Conservation (phyloP, 2,797 vertebrate genomes). For the Cyprinodon diabolis region DNA sequence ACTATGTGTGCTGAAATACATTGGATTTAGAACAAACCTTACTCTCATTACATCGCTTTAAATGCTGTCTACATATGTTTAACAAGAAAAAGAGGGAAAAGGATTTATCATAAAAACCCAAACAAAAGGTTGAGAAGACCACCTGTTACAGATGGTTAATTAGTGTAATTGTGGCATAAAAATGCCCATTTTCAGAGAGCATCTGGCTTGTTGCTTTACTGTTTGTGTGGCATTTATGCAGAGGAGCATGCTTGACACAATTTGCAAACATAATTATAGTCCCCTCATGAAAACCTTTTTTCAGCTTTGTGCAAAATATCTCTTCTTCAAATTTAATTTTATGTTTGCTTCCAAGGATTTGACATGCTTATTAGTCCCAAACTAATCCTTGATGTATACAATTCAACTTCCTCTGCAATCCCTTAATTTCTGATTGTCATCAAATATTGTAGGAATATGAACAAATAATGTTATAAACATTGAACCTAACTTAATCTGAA, state of each 20-base stretch:
- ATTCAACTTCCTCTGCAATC: neutral
- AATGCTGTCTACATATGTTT: slow-evolving; percentile 18
- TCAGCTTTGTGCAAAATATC: neutral
- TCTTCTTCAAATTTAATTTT: slow-evolving; percentile 1
- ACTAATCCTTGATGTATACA: slow-evolving; percentile 8
- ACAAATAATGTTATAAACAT: too few species aligned
- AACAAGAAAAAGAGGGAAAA: neutral
- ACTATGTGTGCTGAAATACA: neutral
- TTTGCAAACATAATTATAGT: slow-evolving; percentile 7
- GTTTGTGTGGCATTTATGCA: slow-evolving; percentile 40
- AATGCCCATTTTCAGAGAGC: slow-evolving; percentile 35
- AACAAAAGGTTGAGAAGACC: slow-evolving; percentile 31
- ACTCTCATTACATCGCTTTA: slow-evolving; percentile 12
- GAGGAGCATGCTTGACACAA: slow-evolving; percentile 17
- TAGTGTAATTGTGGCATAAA: slow-evolving; percentile 48
- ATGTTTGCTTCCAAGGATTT: slow-evolving; percentile 11
- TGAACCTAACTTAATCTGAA: too few species aligned
- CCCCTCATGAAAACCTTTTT: slow-evolving; percentile 13
- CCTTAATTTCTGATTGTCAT: neutral
- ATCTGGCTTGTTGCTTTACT: slow-evolving; percentile 31
- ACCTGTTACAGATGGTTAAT: slow-evolving; percentile 51
- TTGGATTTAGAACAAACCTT: slow-evolving; percentile 20
- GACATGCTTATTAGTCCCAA: slow-evolving; percentile 24
- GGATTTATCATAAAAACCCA: slow-evolving; percentile 8
- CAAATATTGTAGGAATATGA: neutral